Conservation (phyloP, 2,113 vertebrate genomes). For the Rhadina sibilatrix region DNA sequence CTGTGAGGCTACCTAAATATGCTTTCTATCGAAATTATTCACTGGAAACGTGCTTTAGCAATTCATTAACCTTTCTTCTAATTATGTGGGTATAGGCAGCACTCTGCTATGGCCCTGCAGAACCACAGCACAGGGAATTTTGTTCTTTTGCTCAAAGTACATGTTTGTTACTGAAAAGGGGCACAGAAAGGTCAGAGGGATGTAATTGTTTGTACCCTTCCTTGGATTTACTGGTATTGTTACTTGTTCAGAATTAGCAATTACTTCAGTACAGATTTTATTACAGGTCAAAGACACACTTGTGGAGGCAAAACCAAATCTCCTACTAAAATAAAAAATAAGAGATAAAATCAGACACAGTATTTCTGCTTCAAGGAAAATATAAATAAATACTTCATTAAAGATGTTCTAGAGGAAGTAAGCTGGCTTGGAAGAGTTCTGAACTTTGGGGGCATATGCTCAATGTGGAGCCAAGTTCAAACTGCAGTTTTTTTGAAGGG, state of each 20-base stretch:
- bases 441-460: background rate
- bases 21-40: background rate
- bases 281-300: background rate
- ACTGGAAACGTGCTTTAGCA: background rate
- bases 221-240: slow-evolving; percentile 17
- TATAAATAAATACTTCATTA: slow-evolving; percentile 2
- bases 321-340: slow-evolving; percentile 20
- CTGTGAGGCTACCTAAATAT: background rate
- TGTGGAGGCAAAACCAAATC: background rate
- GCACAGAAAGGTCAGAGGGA: background rate
- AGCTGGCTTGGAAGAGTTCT: background rate
- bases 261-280: slow-evolving; percentile 28
- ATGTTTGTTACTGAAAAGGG: background rate
- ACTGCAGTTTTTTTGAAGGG: background rate
- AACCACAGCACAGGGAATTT: background rate
- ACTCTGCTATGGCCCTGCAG: background rate
- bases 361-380: slow-evolving; percentile 4
- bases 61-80: slow-evolving; percentile 24
- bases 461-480: background rate
- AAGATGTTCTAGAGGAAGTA: slow-evolving; percentile 11
- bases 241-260: slow-evolving; percentile 4
- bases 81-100: background rate
- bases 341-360: background rate
- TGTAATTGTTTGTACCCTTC: background rate
- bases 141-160: background rate